A percentile compares a stretch with the other conserved stretches of the same genome.
These are phyloP conservation scores for Apodemus agrarius DNA, from an alignment of 2,797 vertebrate genomes.

Conservation along the genomic window DNA sequence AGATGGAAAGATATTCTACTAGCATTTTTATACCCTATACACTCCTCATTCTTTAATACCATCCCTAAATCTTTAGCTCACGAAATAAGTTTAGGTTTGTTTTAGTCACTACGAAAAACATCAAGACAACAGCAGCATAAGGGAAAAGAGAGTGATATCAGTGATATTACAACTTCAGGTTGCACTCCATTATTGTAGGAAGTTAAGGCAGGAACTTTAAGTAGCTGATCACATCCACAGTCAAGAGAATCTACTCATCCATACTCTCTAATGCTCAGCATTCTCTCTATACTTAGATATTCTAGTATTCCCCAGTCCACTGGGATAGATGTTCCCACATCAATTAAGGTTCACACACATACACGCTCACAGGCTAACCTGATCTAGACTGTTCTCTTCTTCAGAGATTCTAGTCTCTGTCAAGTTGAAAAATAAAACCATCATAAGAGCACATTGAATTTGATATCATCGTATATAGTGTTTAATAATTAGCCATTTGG, in stretches of 20 bases:
- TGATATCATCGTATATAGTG: neutral
- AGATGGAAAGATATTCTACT: no score
- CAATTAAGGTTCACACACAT: neutral
- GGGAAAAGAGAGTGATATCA: neutral
- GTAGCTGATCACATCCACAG: neutral
- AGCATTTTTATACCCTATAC: neutral
- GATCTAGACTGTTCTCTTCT: neutral
- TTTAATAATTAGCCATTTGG: neutral
- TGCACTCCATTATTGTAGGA: neutral
- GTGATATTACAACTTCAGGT: neutral
- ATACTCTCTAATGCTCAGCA: neutral
- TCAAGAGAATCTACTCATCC: neutral
- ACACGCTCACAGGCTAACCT: neutral
- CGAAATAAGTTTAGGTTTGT: neutral
- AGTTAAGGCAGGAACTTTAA: neutral
- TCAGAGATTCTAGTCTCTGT: neutral
- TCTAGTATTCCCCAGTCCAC: neutral
- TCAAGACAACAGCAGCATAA: neutral
- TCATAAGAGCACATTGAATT: neutral
- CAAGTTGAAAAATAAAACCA: neutral
- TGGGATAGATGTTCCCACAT: neutral
- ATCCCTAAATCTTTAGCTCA: neutral
- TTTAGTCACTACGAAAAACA: neutral
- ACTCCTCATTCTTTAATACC: neutral
- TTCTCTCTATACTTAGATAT: no score